Conservation (phyloP, 2,113 vertebrate genomes). For the rat (Rattus norvegicus) region DNA sequence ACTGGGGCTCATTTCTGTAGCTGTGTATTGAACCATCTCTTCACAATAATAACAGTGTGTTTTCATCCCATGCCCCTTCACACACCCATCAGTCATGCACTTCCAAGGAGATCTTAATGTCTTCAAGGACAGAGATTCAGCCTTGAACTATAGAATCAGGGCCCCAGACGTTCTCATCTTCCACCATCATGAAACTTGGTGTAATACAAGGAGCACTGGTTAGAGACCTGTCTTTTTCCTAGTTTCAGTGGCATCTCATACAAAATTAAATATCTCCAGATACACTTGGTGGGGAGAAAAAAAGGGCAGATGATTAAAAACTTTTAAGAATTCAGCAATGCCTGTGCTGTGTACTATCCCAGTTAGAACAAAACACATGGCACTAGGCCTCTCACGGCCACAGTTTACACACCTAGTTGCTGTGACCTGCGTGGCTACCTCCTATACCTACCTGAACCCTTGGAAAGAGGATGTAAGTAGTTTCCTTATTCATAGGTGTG, state of each 20-base stretch:
- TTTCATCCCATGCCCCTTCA: background rate
- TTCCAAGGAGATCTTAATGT: background rate
- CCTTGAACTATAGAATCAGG: background rate
- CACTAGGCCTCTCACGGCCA: rapidly evolving
- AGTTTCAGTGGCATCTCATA: background rate
- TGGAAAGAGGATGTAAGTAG: background rate
- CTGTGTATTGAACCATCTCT: background rate
- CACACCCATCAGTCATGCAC: background rate
- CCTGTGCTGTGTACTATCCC: rapidly evolving
- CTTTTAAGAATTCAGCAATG: background rate
- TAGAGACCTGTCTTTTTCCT: background rate
- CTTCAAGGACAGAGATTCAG: too few relatives aligned
- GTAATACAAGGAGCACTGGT: background rate
- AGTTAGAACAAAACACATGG: rapidly evolving
- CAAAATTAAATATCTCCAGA: background rate
- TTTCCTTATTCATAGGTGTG: background rate
- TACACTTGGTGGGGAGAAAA: too few relatives aligned
- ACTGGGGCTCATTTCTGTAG: background rate
- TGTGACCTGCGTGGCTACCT: rapidly evolving
- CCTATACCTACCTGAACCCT: background rate
- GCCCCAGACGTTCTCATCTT: background rate
- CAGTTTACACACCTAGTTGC: background rate
- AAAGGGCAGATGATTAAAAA: background rate
- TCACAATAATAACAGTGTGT: background rate
- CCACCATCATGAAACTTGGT: background rate